Base-by-base conservation (phyloP, 2,888 invertebrate species). In the Dichetophora obliterata region DNA sequence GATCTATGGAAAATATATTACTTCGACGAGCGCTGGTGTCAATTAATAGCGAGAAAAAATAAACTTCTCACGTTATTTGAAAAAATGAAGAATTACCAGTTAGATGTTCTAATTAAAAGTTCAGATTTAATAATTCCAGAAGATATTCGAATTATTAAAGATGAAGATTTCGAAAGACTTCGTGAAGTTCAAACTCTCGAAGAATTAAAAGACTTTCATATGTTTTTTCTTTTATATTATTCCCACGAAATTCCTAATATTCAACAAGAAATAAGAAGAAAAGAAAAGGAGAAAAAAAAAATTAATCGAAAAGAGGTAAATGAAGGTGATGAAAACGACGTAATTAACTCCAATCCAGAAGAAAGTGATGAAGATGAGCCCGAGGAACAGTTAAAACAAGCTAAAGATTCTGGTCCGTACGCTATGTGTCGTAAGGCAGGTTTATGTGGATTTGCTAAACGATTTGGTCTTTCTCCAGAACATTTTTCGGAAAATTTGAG, bases 1-100 rank as follows among this genome's bases (percentile, higher is more conserved):
- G 99, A 99, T 86, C 90, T 99, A 43, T 99, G 99, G 99, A 96
- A 95, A 87, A 95, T 99, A n/a, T 99, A 97, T 90, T 95, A 95
- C 85, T 97, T 92, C 88, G 98, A 99, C 88, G 97, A 96, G 73
- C 96, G 96, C 90, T 98, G 97, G 96, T 97, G 97, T 86, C 96
- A 97, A 87, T 90, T 99, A 77, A 93, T 94, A 81, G 93, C 92
- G 16, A 92, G 98, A 2, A 98, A 98, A 86, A 93, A 94, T 82
- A 96, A 95, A 84, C 90, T 99, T 0, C 89, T 94, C 11, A 91
- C 93, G 37, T 90, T 99, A 16, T 94, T 98, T 86, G 95, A 95
- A 85, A 96, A 96, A 85, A 98, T 99, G 98, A 93, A 96, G 27
- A 93, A 94, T 54, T 98, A 94, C 87, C 98, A 98, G 87, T 90